Base-by-base conservation (phyloP, 2,888 invertebrate species). In the Bembecia ichneumoniformis region DNA sequence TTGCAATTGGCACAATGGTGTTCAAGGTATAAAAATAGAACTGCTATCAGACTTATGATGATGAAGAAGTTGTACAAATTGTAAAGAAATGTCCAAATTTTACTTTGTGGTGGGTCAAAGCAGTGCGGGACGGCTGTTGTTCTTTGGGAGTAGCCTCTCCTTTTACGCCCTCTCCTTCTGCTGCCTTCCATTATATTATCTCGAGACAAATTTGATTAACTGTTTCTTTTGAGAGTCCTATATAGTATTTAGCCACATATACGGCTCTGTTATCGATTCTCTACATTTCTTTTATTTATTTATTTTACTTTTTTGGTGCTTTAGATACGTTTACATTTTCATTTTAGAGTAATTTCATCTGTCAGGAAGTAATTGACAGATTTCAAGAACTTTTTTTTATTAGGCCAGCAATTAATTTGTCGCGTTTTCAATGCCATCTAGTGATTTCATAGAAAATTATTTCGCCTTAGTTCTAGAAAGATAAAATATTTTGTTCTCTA, bases 21-120 rank as follows among this genome's bases (percentile, higher is more conserved):
- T 13, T 82, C 75, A 20, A 82, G 52, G 68, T 80, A 73, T 20
- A 80, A 34, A 52, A 76, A 82, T 3, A 79, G 66, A 0, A 79
- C 51, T 1, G 63, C 68, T 35, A 81, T 56, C 0, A 84, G 55
- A 53, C 68, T 67, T 1, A 64, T 57, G 56, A 81, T 51, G 34
- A 82, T 64, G 3, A 82, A 47, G 13, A 75, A 63, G 50, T 62
- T 75, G 53, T 63, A 70, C 1, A 82, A 17, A 9, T 60, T 57
- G 43, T 58, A 62, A 2, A 71, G 46, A 16, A 69, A 59, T 1
- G 58, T 61, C 56, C 68, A 63, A 11, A 65, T 56, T 28, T 63
- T 68, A n/a, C 50, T 49, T 10, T 51, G 47, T 17, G 46, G 44
- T 11, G 20, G 28, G 13, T n/a, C 14, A n/a, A 40, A 40, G 4